Base-by-base conservation (phyloP, 1,140 invertebrate genomes). In the Pseudomyrmex cubaensis region DNA sequence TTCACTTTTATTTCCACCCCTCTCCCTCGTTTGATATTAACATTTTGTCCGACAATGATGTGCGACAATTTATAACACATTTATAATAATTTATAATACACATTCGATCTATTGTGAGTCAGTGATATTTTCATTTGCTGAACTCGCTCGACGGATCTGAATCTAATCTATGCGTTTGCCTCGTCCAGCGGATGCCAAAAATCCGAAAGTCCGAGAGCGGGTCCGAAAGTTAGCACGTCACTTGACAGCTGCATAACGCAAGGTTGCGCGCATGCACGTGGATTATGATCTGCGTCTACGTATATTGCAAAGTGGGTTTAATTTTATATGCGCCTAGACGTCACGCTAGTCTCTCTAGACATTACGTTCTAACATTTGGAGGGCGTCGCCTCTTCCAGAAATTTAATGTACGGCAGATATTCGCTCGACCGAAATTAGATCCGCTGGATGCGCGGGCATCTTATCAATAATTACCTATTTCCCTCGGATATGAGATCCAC, bases 401-500 rank as follows among this genome's bases (percentile, higher is more conserved):
- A 69, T 80, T 72, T 80, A 72, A 20, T 70, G 46, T 50, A 35
- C 66, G 44, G 25, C 66, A 54, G 25, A 78, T 50, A 35, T 35
- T 35, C 5, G 20, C 2, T 13, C 35, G 35, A 59, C 46, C 54
- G 46, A 80, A 70, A 72, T 80, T 80, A 59, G 20, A 70, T 59
- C 20, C 54, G 35, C 76, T 48, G 13, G 70, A 20, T 59, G 54
- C 76, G 44, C 63, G 35, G 5, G 35, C 20, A n/a, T 70, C 64
- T 78, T 78, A 78, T 78, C 76, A 80, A 80, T 80, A 80, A 80
- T 80, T 80, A 80, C 56, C n/a, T 4, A 80, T 80, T 80, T 80
- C 76, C 66, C n/a, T 20, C 76, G 66, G 66, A 80, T 72, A 72
- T 35, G 44, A 10, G 52, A 35, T 3, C 22, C 10, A 48, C 5